Evolutionary conservation across 1,140 invertebrate species (phyloP), one percentile per base, ranked within the genome.

Genomic region (Neelides sp.): DNA sequence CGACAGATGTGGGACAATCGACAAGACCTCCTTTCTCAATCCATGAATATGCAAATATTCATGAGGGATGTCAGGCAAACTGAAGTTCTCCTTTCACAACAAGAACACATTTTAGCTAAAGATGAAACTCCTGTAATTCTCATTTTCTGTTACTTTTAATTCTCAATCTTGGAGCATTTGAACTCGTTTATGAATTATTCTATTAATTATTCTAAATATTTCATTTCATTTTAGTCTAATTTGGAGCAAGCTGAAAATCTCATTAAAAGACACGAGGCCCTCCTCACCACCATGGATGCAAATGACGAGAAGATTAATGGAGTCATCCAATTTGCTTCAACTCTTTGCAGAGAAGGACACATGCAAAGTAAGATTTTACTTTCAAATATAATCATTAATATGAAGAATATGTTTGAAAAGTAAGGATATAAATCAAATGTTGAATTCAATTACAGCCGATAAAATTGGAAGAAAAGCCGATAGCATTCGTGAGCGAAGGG

Each of bases 1-100:
- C 85, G 96, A 61, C 89, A 98, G 71, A 99, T 98, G 95, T 98
- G 94, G 94, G 93, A 95, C 64, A 98, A 98, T 71, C 71, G 94
- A 40, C 92, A 98, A 68, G 83, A 93, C 53, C 68, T 97, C 32
- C 71, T 99, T 2, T 89, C 91, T 0, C 91, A 98, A 70, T 92
- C 85, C 60, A 76, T 98, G 54, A 89, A 91, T 67, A 73, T 91
- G 59, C 89, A 99, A 72, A 82, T 97, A 66, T 88, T 98, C 73
- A 80, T 97, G 68, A 77, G 93, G 22, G 94, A 99, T 70, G 93
- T 92, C 12, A 80, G 91, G 50, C 95, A 99, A 72, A 93, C 90
- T 7, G 96, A 99, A 70, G 92, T 98, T 47, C 71, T 98, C 54
- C 74, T 99, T 19, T 91, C 89, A 40, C 94, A 98, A 72, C 94